Evolutionary conservation across 2,113 vertebrate species (phyloP).

Genomic region (Brachyhypopomus gauderio): DNA sequence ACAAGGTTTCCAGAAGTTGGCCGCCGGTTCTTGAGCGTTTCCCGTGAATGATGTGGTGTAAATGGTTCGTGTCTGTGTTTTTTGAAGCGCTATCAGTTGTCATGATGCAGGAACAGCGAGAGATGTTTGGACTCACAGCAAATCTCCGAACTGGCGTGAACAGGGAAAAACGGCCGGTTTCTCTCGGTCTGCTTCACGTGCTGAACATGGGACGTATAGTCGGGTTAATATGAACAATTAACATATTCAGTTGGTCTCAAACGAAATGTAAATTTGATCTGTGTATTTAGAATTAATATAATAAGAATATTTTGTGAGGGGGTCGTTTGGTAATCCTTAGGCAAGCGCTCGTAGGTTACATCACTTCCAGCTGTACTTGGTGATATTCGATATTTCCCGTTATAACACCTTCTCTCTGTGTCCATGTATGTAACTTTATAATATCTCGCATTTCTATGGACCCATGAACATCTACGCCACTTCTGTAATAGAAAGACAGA

Average conservation of each 20-base stretch:
- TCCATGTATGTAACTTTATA: not conserved
- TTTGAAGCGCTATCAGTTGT: conserved; percentile 7
- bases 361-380: no score
- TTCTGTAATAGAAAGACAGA: not conserved
- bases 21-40: not conserved
- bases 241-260: no score
- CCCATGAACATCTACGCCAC: not conserved
- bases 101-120: conserved; percentile 9
- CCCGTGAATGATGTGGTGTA: not conserved
- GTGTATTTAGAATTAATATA: no score
- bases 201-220: no score
- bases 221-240: no score
- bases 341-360: no score
- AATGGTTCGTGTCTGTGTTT: not conserved
- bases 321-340: no score
- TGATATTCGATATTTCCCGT: no score
- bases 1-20: not conserved
- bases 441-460: not conserved
- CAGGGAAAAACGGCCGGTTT: not conserved
- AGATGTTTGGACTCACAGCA: not conserved
- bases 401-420: not conserved
- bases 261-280: no score
- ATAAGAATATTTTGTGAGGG: no score
- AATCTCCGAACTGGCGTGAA: not conserved
- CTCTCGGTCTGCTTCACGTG: no score